A percentile compares a stretch with the other conserved stretches of the same genome.
phyloP scores from a whole-genome alignment of 2,888 invertebrate species.

The Polietes domitor region DNA sequence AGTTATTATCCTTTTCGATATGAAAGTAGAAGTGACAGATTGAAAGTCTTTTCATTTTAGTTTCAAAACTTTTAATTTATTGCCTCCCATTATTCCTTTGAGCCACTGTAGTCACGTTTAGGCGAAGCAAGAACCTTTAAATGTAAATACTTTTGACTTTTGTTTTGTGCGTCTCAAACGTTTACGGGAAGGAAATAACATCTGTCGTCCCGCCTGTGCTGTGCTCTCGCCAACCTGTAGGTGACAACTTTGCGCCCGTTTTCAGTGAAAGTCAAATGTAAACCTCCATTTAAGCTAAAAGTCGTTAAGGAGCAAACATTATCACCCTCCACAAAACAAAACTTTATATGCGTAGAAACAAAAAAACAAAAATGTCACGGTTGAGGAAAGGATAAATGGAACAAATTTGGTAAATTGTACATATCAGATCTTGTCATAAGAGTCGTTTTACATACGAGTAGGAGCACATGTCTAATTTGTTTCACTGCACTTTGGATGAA shows the following conservation, averaged over 20 bases:
- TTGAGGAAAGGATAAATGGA: not conserved
- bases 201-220: not conserved
- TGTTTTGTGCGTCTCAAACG: not conserved
- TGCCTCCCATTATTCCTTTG: too few relatives aligned
- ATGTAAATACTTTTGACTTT: not conserved
- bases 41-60: too few relatives aligned
- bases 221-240: not conserved
- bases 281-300: not conserved
- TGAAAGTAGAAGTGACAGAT: too few relatives aligned
- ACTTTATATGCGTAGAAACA: not conserved
- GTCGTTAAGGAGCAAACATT: not conserved
- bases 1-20: too few relatives aligned
- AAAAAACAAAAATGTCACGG: not conserved
- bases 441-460: too few relatives aligned
- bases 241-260: not conserved
- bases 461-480: not conserved
- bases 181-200: not conserved
- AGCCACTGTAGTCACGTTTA: too few relatives aligned
- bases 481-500: not conserved
- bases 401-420: too few relatives aligned
- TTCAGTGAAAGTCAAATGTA: not conserved
- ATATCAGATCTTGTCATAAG: too few relatives aligned
- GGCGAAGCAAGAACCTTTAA: not conserved
- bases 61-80: too few relatives aligned
- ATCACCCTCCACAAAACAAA: not conserved